phyloP scores from a whole-genome alignment of 2,797 vertebrate genomes.

The Pogonophryne albipinna region DNA sequence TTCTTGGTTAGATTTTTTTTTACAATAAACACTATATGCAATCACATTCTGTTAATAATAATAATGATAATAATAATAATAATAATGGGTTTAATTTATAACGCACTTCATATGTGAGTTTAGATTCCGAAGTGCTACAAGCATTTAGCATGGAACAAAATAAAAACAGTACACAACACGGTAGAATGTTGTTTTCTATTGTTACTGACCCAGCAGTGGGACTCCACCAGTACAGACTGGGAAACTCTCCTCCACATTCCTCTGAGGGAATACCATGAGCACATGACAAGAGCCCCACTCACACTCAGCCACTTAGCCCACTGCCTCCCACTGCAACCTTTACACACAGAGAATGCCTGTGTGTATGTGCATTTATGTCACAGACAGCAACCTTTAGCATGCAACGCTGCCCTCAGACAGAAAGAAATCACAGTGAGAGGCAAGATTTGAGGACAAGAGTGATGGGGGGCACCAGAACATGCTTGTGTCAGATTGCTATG shows the following conservation, averaged over 20 bases:
- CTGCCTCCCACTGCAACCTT: conserved; percentile 77
- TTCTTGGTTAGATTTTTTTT: background rate
- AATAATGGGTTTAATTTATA: too few relatives aligned
- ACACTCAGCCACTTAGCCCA: conserved; percentile 71
- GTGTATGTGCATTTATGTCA: conserved; percentile 64
- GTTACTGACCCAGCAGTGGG: conserved; percentile 35
- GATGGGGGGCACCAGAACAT: conserved; percentile 56
- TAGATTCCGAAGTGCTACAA: too few relatives aligned
- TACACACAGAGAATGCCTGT: conserved; percentile 69
- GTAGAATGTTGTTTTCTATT: background rate
- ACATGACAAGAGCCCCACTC: conserved; percentile 77
- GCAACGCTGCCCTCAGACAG: conserved; percentile 49
- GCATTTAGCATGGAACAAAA: too few relatives aligned
- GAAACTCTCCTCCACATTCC: conserved; percentile 78
- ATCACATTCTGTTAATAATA: background rate
- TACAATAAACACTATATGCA: background rate
- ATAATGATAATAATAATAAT: too few relatives aligned
- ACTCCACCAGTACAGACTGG: conserved; percentile 61
- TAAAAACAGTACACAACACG: too few relatives aligned
- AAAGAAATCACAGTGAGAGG: conserved; percentile 43
- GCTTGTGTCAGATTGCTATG: conserved; percentile 65
- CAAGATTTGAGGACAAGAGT: conserved; percentile 23
- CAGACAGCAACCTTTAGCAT: conserved; percentile 66
- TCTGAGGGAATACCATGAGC: conserved; percentile 72
- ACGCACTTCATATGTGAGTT: too few relatives aligned